Base-by-base conservation (phyloP, 2,113 vertebrate species). In the Symphodus melops region DNA sequence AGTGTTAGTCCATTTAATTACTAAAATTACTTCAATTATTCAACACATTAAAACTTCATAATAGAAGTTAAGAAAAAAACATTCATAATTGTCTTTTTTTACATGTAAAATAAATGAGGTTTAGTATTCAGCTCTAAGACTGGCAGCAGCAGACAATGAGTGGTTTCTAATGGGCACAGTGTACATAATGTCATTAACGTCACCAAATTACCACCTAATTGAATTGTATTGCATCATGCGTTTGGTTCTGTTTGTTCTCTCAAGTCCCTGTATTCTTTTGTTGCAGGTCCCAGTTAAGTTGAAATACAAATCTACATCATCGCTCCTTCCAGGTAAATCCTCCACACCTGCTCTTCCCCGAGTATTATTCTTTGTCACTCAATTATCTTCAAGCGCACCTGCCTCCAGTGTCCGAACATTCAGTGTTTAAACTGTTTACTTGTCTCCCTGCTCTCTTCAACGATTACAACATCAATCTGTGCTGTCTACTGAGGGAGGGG, bases 151-250 rank as follows among this genome's bases (percentile, higher is more conserved):
- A 8, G 25, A 73, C n/a, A 63, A 21, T 19, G 37, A 66, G 68
- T 71, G 61, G 62, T 20, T 65, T 51, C 48, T 51, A 51, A 62
- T 80, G 67, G 70, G 11, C 0, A 51, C 61, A 68, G 20, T 36
- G 42, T 72, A 51, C n/a, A 16, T 77, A 59, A 86, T 73, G 51
- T 54, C 33, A 72, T 85, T 85, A 39, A 17, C 4, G 7, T 72
- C 37, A 52, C 48, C 42, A 69, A 23, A 65, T 60, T 49, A 37
- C 39, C 1, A 10, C 44, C 23, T 84, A 82, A 87, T 84, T 64
- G 16, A 25, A 75, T 89, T 85, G 9, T 21, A 21, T 53, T 10
- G 20, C 42, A 42, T 72, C 25, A 36, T 57, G 2, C 55, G 25
- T n/a, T 12, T 4, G 39, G 12, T 13, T 33, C 57, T 46, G 17